phyloP scores from a whole-genome alignment of 2,113 vertebrate genomes.

The Empidonax alnorum region DNA sequence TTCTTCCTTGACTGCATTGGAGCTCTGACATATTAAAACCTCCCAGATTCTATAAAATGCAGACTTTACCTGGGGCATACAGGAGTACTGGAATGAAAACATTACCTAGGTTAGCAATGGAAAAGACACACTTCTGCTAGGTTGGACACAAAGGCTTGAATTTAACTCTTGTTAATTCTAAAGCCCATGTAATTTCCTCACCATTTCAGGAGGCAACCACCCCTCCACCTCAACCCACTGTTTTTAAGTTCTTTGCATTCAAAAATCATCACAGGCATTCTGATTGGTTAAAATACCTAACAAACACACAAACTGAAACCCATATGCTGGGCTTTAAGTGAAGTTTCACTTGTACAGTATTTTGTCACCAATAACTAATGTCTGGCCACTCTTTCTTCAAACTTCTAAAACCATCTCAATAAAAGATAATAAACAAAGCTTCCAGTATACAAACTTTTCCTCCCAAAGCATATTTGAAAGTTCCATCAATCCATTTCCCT shows the following conservation, averaged over 20 bases:
- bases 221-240: background rate
- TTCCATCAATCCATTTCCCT: background rate
- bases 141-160: background rate
- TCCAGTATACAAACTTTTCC: background rate
- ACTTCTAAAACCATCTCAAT: background rate
- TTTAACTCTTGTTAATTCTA: background rate
- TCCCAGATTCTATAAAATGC: background rate
- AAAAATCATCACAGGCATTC: background rate
- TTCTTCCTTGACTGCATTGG: background rate
- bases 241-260: background rate
- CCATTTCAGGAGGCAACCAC: background rate
- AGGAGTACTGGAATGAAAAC: background rate
- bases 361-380: background rate
- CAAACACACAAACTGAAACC: background rate
- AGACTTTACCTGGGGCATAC: background rate
- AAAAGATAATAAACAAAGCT: background rate
- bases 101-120: background rate
- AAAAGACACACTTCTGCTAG: background rate
- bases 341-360: background rate
- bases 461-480: background rate
- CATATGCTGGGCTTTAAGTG: background rate
- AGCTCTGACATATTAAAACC: accelerated
- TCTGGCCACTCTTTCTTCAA: background rate
- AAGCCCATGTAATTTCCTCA: background rate
- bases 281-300: background rate